These are phyloP conservation scores for Dasypolia templi DNA, from an alignment of 2,888 invertebrate species.

Conservation along the genomic window DNA sequence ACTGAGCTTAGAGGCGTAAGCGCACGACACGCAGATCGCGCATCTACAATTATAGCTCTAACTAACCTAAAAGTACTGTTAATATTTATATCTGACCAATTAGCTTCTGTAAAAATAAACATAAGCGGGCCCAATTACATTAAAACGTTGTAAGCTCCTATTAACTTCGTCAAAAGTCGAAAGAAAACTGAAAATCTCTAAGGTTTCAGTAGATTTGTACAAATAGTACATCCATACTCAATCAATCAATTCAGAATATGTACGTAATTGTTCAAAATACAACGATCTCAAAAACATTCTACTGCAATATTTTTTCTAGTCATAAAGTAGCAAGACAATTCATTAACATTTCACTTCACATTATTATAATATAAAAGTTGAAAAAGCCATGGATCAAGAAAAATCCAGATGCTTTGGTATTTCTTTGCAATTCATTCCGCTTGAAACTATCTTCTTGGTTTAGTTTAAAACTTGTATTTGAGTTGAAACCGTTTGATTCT, in stretches of 20 bases:
- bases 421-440: conserved; percentile 23
- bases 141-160: neutral
- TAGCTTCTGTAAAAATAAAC: neutral
- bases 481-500: conserved; percentile 18
- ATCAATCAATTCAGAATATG: neutral
- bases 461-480: conserved; percentile 23
- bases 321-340: neutral
- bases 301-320: neutral
- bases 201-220: too few species aligned
- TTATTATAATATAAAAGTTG: neutral
- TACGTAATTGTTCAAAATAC: neutral
- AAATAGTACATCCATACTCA: too few species aligned
- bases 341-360: too few species aligned
- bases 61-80: too few species aligned
- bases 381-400: conserved; percentile 1
- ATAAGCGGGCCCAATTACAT: neutral
- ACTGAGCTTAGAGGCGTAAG: too few species aligned
- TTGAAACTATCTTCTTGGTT: conserved; percentile 17
- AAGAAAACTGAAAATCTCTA: neutral
- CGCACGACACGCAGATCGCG: too few species aligned
- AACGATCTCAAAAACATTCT: neutral
- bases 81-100: too few species aligned
- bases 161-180: neutral
- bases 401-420: neutral
- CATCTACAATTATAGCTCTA: too few species aligned